phyloP scores from a whole-genome alignment of 2,113 vertebrate species.

The Marmota monax region DNA sequence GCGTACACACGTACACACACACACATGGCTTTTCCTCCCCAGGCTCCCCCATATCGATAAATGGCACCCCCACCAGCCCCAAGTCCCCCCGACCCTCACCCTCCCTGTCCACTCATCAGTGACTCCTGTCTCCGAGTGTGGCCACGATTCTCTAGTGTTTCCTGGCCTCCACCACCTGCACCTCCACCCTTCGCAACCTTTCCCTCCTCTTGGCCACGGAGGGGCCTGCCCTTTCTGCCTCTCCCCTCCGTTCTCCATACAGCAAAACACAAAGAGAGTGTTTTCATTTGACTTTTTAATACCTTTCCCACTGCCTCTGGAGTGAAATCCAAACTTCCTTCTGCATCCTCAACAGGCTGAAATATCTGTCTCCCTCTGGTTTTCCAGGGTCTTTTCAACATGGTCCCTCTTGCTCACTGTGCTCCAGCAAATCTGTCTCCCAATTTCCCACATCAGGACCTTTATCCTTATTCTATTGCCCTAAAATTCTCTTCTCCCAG shows the following conservation, averaged over 20 bases:
- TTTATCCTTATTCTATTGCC: neutral
- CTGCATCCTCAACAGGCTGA: neutral
- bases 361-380: neutral
- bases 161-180: neutral
- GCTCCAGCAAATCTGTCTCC: neutral
- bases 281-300: neutral
- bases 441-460: neutral
- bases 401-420: neutral
- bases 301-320: neutral
- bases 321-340: neutral
- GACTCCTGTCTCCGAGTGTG: neutral
- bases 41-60: neutral
- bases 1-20: neutral
- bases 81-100: neutral
- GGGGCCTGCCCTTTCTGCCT: neutral
- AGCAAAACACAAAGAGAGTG: neutral
- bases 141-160: neutral
- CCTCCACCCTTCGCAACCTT: neutral
- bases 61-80: no score
- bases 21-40: neutral
- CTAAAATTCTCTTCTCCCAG: neutral
- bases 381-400: neutral
- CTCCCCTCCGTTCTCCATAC: neutral
- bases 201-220: accelerated
- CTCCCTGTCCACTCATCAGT: neutral